Percentiles rank a stretch among this genome's conserved stretches.
phyloP scores from a whole-genome alignment of 2,888 invertebrate genomes.

The Nowickia ferox region DNA sequence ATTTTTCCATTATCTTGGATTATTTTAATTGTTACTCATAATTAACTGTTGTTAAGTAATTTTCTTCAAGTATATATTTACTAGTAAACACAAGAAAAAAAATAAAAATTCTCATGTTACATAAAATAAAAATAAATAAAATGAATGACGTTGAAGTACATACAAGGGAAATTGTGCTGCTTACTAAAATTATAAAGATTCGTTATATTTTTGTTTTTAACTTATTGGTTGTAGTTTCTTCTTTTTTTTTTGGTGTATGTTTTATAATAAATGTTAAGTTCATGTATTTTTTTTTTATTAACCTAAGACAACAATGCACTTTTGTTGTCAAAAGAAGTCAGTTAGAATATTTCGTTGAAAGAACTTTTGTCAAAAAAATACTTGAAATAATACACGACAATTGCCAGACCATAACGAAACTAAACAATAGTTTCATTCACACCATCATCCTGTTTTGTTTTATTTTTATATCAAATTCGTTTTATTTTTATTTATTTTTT shows the following conservation, averaged over 20 bases:
- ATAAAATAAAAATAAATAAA: slow-evolving; percentile 63
- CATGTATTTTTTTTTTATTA: slow-evolving; percentile 26
- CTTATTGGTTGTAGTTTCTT: background rate
- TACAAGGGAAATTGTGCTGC: background rate
- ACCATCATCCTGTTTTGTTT: slow-evolving; percentile 62
- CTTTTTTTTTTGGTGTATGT: background rate
- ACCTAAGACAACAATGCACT: slow-evolving; percentile 48
- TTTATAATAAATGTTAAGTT: slow-evolving; percentile 37
- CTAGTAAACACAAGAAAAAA: background rate
- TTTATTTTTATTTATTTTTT: slow-evolving; percentile 25
- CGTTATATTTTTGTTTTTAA: background rate
- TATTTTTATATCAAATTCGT: background rate
- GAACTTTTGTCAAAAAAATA: slow-evolving; percentile 60
- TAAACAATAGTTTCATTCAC: slow-evolving; percentile 68
- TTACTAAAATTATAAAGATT: background rate
- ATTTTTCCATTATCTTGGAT: slow-evolving; percentile 18
- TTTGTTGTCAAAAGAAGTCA: slow-evolving; percentile 53
- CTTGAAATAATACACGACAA: slow-evolving; percentile 67
- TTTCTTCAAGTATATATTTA: slow-evolving; percentile 9
- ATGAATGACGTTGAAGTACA: slow-evolving; percentile 31
- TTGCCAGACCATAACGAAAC: slow-evolving; percentile 65
- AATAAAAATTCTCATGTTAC: slow-evolving; percentile 57
- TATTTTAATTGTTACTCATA: slow-evolving; percentile 52
- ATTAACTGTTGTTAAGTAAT: slow-evolving; percentile 64
- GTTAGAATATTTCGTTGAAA: slow-evolving; percentile 40